Percentiles rank a stretch among this genome's conserved stretches.
These are phyloP conservation scores for Nannoperca australis DNA, from an alignment of 2,797 vertebrate genomes.

Conservation along the genomic window DNA sequence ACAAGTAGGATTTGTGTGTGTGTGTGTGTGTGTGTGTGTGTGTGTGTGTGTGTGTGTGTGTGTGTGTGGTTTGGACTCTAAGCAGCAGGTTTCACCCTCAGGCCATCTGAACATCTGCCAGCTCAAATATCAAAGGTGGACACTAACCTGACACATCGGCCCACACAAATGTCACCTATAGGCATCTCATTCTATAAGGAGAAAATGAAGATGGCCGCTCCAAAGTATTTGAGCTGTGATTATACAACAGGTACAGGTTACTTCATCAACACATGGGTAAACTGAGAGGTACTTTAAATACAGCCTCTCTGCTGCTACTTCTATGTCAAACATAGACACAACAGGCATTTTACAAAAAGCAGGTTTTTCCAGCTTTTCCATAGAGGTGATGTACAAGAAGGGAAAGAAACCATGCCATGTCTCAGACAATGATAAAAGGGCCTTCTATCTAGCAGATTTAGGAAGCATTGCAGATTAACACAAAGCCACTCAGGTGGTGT, in stretches of 20 bases:
- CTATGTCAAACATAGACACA: not conserved
- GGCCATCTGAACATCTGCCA: conserved; percentile 66
- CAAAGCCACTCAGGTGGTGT: not conserved
- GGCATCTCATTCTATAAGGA: conserved; percentile 30
- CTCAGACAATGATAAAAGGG: not conserved
- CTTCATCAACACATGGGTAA: not conserved
- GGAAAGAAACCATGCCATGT: not conserved
- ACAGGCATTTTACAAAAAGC: not conserved
- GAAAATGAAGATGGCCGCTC: conserved; percentile 43
- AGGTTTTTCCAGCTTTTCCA: not conserved
- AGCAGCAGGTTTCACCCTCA: conserved; percentile 49
- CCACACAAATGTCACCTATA: conserved; percentile 54
- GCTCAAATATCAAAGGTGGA: conserved; percentile 77
- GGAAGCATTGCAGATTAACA: not conserved
- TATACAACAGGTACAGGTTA: not conserved
- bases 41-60: conserved; percentile 39
- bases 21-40: conserved; percentile 23
- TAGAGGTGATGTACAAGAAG: not conserved
- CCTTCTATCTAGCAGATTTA: not conserved
- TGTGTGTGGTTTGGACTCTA: conserved; percentile 28
- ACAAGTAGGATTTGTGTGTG: conserved; percentile 30
- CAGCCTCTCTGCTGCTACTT: not conserved
- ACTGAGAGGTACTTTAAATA: not conserved
- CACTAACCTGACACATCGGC: conserved; percentile 43
- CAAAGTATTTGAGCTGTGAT: conserved; percentile 29